phyloP scores from a whole-genome alignment of 2,797 vertebrate genomes.

The Pangasius mekongensis region DNA sequence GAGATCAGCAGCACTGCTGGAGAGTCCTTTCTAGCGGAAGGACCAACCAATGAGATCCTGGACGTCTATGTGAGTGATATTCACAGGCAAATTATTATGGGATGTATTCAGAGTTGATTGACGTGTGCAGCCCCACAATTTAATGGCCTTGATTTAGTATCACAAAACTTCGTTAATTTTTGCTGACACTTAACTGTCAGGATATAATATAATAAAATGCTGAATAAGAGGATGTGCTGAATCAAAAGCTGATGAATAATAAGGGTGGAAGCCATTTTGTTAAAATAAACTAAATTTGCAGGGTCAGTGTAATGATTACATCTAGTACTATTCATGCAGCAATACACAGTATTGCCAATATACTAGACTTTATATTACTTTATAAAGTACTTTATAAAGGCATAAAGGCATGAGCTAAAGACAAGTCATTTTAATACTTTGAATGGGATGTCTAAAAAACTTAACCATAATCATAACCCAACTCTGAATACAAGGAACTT shows the following conservation, averaged over 20 bases:
- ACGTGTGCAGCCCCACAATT: not conserved
- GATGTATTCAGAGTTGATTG: not conserved
- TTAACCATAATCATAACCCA: not conserved
- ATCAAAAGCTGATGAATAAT: not conserved
- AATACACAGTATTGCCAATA: not conserved
- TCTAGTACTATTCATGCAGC: not conserved
- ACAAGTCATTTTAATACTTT: not conserved
- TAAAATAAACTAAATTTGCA: not conserved
- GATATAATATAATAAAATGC: not conserved
- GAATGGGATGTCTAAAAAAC: not conserved
- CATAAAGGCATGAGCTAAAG: not conserved
- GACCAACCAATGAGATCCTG: conserved; percentile 92
- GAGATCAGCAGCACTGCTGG: conserved; percentile 94
- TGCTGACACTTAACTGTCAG: not conserved
- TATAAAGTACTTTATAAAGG: too few relatives aligned
- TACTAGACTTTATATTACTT: not conserved
- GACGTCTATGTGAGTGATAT: conserved; percentile 90
- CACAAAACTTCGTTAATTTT: not conserved
- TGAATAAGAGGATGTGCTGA: not conserved
- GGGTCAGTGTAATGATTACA: not conserved
- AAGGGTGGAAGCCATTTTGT: not conserved
- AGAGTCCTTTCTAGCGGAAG: conserved; percentile 93
- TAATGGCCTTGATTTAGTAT: not conserved
- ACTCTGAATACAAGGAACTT: not conserved
- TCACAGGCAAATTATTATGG: not conserved